Base-by-base conservation (phyloP, 2,888 invertebrate genomes). In the Rhynchonema sp. region DNA sequence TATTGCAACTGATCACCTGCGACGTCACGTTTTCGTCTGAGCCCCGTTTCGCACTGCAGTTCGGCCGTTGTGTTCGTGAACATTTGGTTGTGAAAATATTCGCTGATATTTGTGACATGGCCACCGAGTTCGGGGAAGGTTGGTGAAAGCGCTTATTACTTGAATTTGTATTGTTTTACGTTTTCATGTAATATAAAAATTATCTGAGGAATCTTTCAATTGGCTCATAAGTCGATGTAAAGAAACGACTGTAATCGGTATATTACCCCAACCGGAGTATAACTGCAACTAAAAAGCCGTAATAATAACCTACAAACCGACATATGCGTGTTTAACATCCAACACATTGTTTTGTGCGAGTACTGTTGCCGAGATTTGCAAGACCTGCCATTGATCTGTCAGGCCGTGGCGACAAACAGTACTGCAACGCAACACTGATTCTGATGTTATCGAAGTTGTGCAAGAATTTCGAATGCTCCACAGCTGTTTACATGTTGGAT, bases 1-100 rank as follows among this genome's bases (percentile, higher is more conserved):
- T 72, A 6, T 64, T 71, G 1, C 64, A 71, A 30, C 70, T 71
- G 63, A 69, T 67, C 1, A 72, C 70, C 38, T 70, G 67, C 58
- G 71, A 71, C 57, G 66, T 70, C 52, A 69, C 68, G 9, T 71
- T 70, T 56, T 65, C 67, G 22, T 3, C 26, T 6, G 23, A 56
- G 38, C 2, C 28, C 1, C 27, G 23, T 1, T 61, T 61, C 26
- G 20, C 49, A 13, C n/a, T 23, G 9, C 25, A 30, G 2, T 60
- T 59, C 46, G 55, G 58, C 25, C 46, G 46, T 17, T 1, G 2
- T 20, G 60, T 62, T 9, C 53, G 63, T n/a, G 59, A 60, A 27
- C 17, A 55, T 17, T 27, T 63, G 52, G 59, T 63, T 23, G 61
- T 57, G 27, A 26, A 22, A 23, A 58, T 60, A 22, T 62, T 63